Conservation (phyloP, 2,888 invertebrate species). For the Tipula lateralis region DNA sequence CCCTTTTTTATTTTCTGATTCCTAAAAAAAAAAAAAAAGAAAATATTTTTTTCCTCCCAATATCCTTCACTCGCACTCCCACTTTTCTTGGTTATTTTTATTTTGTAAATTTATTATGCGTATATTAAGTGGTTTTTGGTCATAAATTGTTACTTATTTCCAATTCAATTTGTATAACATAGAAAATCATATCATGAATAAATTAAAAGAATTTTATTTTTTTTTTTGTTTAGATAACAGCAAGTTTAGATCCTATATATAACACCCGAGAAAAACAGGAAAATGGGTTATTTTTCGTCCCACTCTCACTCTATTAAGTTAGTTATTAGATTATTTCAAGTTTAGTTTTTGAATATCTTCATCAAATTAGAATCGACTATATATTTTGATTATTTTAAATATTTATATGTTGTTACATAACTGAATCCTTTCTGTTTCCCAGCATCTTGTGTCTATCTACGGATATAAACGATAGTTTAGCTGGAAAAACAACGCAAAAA, state of each 20-base stretch:
- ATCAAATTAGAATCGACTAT: conserved; percentile 1
- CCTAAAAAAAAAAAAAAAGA: neutral
- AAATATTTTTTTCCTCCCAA: neutral
- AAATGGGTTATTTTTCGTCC: neutral
- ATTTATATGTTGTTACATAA: neutral
- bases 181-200: conserved; percentile 29
- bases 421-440: neutral
- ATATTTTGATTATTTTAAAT: conserved; percentile 19
- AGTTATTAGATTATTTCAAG: conserved; percentile 5
- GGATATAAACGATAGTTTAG: neutral
- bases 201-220: conserved; percentile 24
- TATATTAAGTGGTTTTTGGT: conserved; percentile 29
- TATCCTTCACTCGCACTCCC: neutral
- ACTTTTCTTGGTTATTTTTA: neutral
- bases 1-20: conserved; percentile 19
- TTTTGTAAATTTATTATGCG: conserved; percentile 28
- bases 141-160: conserved; percentile 29
- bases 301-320: neutral
- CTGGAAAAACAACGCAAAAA: neutral
- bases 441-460: neutral
- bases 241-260: neutral
- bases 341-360: neutral
- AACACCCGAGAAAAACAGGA: neutral
- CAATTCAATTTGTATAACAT: conserved; percentile 28
- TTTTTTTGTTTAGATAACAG: conserved; percentile 4